These are phyloP conservation scores for Littorina saxatilis DNA, from an alignment of 1,140 invertebrate genomes.

Conservation along the genomic window DNA sequence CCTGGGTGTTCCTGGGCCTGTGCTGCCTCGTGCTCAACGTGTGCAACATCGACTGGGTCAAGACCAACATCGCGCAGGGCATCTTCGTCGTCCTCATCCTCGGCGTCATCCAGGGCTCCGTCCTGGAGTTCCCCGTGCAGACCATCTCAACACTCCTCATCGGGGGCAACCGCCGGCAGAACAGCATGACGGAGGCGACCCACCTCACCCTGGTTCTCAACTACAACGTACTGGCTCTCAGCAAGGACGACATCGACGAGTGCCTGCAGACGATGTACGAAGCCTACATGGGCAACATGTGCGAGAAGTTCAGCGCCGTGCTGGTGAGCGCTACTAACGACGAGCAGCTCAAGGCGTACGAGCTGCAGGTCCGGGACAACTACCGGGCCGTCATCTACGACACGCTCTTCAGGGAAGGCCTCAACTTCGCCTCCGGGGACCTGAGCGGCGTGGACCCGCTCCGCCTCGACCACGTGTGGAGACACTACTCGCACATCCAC, in stretches of 20 bases:
- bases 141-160: slow-evolving; percentile 64
- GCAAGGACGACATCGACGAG: slow-evolving; percentile 67
- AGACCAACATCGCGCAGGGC: slow-evolving; percentile 58
- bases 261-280: slow-evolving; percentile 68
- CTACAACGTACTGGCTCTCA: slow-evolving; percentile 68
- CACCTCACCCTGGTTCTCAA: slow-evolving; percentile 63
- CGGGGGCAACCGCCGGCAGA: slow-evolving; percentile 57
- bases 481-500: slow-evolving; percentile 55
- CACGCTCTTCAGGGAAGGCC: slow-evolving; percentile 62
- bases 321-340: slow-evolving; percentile 67
- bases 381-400: slow-evolving; percentile 65
- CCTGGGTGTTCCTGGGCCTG: slow-evolving; percentile 58
- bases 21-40: slow-evolving; percentile 56
- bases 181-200: slow-evolving; percentile 38
- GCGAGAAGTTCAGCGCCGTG: slow-evolving; percentile 61
- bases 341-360: slow-evolving; percentile 60
- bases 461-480: slow-evolving; percentile 62
- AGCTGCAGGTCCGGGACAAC: slow-evolving; percentile 59
- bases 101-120: slow-evolving; percentile 63
- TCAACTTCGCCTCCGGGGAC: slow-evolving; percentile 55
- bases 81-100: slow-evolving; percentile 60
- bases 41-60: slow-evolving; percentile 64
- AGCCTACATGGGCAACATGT: slow-evolving; percentile 68
- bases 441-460: slow-evolving; percentile 51
- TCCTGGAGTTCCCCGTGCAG: slow-evolving; percentile 65